Evolutionary conservation across 2,888 invertebrate genomes (phyloP), one percentile per base, ranked within the genome.

Genomic region (Eudasyphora cyanicolor): DNA sequence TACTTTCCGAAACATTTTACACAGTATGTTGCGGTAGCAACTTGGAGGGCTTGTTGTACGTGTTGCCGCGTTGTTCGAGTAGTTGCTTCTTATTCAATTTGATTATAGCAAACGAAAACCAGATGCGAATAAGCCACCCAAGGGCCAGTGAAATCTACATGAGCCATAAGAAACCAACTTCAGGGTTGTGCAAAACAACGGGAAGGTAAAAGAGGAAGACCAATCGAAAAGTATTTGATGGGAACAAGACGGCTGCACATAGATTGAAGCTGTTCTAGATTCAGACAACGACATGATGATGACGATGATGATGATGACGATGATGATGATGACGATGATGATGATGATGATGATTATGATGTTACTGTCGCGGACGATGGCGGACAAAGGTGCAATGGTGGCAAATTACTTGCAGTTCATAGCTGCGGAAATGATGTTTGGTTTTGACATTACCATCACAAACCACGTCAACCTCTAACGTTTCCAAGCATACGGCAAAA

Each of bases 341-440:
- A 32, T 38, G 21, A 21, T 12, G 38, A 69, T 75, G 10, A 45
- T 45, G 10, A 35, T 60, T 1, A 42, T 76, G 14, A 38, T 38
- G 29, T 6, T 57, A 27, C 32, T 67, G 67, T 21, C 67, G 21
- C 7, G 10, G 57, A 7, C 12, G 57, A 12, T 57, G 57, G 5
- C 27, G 57, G n/a, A 51, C 32, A 42, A 74, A 71, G 57, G 64
- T 67, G 49, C 29, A 76, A 62, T 75, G 74, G 77, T 78, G 77
- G 64, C 60, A 77, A 75, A 83, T 38, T 77, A 83, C 77, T 54
- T 75, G 19, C 60, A 74, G 79, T 78, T 81, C 77, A 81, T 64
- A 80, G 83, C 80, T 80, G 80, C 83, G 83, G 80, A 83, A 74
- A 77, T 70, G 70, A 80, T 70, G 77, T 83, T 80, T 80, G 83